Percentiles rank a stretch among this genome's conserved stretches.
Evolutionary conservation across 1,140 invertebrate species (phyloP).

Genomic region (Radopholus similis): DNA sequence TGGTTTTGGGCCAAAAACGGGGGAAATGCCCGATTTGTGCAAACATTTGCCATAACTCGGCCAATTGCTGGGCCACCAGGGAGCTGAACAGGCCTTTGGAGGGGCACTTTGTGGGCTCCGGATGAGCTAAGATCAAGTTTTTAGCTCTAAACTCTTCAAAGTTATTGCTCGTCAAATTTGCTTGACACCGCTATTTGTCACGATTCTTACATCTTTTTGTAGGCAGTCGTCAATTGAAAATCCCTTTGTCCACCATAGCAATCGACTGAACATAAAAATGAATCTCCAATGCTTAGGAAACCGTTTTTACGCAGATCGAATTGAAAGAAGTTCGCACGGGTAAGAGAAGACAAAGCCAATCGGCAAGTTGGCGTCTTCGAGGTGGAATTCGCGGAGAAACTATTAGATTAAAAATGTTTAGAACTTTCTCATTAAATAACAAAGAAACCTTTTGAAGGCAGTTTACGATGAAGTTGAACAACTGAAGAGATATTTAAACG

Average conservation of each 20-base stretch:
- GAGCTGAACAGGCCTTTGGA: no score
- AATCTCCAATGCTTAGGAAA: no score
- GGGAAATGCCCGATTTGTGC: no score
- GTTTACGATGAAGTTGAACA: conserved; percentile 60
- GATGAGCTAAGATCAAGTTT: no score
- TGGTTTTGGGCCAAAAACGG: no score
- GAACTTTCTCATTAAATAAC: background rate
- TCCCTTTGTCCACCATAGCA: conserved; percentile 60
- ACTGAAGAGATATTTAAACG: conserved; percentile 42
- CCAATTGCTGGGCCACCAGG: no score
- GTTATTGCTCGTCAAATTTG: no score
- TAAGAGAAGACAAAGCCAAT: conserved; percentile 60
- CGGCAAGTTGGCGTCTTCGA: conserved; percentile 56
- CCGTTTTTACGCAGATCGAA: conserved; percentile 58
- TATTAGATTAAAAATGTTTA: background rate
- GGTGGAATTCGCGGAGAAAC: conserved; percentile 56
- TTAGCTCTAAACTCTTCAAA: no score
- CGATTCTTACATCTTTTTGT: conserved; percentile 57
- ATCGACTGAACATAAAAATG: no score
- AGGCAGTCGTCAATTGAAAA: conserved; percentile 59
- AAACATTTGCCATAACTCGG: no score
- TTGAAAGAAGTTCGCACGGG: conserved; percentile 57
- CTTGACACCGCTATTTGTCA: no score
- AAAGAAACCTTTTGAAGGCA: conserved; percentile 50
- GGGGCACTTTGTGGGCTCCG: no score